Percentiles rank a stretch among this genome's conserved stretches.
Conservation (phyloP, 92 coral and sea anemone species). For the Plumapathes pennacea region DNA sequence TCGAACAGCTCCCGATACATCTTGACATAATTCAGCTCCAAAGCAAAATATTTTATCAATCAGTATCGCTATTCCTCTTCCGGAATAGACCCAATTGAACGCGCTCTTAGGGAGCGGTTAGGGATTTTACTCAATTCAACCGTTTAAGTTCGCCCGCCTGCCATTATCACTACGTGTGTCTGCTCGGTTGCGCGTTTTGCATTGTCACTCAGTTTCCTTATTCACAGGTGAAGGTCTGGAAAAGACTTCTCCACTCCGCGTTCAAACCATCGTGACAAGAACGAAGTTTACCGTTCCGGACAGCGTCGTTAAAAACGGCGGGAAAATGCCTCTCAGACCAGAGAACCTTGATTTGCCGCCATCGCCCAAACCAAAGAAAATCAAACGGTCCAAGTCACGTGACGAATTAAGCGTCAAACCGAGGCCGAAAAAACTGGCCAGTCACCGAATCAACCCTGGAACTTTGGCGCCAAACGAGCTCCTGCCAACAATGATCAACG, state of each 20-base stretch:
- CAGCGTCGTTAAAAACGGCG: conserved; percentile 46
- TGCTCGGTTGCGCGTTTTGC: neutral
- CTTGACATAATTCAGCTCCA: no score
- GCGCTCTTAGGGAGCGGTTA: no score
- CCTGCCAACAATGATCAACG: conserved; percentile 33
- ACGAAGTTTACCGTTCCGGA: conserved; percentile 98
- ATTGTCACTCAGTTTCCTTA: neutral
- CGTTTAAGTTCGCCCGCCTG: no score
- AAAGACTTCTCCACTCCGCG: conserved; percentile 84
- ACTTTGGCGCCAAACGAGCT: conserved; percentile 21
- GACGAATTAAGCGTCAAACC: conserved; percentile 48
- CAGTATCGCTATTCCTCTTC: no score
- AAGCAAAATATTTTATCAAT: no score
- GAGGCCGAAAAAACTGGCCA: conserved; percentile 65
- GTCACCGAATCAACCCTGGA: conserved; percentile 39
- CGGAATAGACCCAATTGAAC: no score
- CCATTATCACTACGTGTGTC: no score
- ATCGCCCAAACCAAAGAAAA: conserved; percentile 42
- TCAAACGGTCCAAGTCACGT: conserved; percentile 70
- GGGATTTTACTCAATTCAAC: neutral
- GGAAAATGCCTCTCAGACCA: conserved; percentile 20
- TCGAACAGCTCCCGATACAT: no score
- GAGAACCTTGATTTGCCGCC: conserved; percentile 42
- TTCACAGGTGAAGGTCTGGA: conserved; percentile 79
- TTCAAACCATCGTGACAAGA: conserved; percentile 83